phyloP scores from a whole-genome alignment of 1,140 invertebrate species.

The Spodoptera litura region DNA sequence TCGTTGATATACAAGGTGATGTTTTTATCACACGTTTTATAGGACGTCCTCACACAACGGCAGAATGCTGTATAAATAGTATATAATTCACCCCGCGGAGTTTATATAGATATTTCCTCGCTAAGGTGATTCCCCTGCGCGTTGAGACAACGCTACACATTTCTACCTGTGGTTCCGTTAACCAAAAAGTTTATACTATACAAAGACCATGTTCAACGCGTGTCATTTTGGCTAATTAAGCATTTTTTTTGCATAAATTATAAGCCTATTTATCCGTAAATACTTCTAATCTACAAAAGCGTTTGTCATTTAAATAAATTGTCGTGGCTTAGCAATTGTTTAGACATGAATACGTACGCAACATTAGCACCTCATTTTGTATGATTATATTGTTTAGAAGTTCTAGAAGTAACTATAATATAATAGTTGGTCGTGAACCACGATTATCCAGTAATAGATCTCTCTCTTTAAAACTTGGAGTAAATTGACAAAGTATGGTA shows the following conservation, averaged over 20 bases:
- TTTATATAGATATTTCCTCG: conserved; percentile 59
- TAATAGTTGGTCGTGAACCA: too few species aligned
- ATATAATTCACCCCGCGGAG: conserved; percentile 33
- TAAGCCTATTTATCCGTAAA: too few species aligned
- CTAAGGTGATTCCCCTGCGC: conserved; percentile 64
- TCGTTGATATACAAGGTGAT: conserved; percentile 6
- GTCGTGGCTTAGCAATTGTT: neutral
- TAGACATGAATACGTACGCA: neutral
- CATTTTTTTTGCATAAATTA: too few species aligned
- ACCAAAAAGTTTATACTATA: too few species aligned
- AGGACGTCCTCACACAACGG: neutral
- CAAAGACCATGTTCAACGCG: too few species aligned
- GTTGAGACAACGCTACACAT: conserved; percentile 12
- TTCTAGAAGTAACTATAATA: too few species aligned
- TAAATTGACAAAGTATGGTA: too few species aligned
- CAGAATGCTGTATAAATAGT: conserved; percentile 9
- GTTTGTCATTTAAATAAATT: neutral
- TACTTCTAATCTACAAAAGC: too few species aligned
- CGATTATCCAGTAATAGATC: too few species aligned
- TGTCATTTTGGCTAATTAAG: too few species aligned
- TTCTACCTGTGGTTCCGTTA: conserved; percentile 18
- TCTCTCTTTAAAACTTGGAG: too few species aligned
- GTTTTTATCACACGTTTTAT: neutral
- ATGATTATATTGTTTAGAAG: neutral
- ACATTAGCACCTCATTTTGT: neutral